Evolutionary conservation across 2,888 invertebrate species (phyloP).

Genomic region (Flabesymbios commensalis): DNA sequence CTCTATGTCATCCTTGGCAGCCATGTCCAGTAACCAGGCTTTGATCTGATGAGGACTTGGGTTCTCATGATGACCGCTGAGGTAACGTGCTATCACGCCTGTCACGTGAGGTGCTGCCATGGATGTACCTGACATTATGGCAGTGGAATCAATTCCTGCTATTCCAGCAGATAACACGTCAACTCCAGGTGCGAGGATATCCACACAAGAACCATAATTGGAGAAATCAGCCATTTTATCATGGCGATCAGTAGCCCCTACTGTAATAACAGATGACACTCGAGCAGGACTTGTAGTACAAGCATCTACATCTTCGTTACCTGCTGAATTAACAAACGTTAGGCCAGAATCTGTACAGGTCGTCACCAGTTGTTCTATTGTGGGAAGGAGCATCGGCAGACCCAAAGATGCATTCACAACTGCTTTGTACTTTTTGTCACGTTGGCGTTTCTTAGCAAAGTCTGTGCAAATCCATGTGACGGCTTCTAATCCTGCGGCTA

Average conservation of each 20-base stretch:
- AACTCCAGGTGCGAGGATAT: conserved; percentile 24
- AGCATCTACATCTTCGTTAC: conserved; percentile 2
- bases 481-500: no score
- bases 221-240: conserved; percentile 13
- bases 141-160: neutral
- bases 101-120: conserved; percentile 25
- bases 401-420: no score
- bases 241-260: conserved; percentile 5
- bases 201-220: conserved; percentile 25
- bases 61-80: no score
- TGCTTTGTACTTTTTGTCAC: no score
- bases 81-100: conserved; percentile 14
- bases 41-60: no score
- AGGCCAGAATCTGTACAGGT: neutral
- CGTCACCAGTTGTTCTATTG: neutral
- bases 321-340: conserved; percentile 5
- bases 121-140: conserved; percentile 16
- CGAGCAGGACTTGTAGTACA: conserved; percentile 1
- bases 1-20: no score
- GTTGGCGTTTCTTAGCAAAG: no score
- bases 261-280: conserved; percentile 8
- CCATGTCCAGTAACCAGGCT: no score
- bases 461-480: no score
- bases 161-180: conserved; percentile 11
- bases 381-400: no score